These are phyloP conservation scores for Oreochromis niloticus DNA, from an alignment of 2,113 vertebrate genomes.

Conservation along the genomic window DNA sequence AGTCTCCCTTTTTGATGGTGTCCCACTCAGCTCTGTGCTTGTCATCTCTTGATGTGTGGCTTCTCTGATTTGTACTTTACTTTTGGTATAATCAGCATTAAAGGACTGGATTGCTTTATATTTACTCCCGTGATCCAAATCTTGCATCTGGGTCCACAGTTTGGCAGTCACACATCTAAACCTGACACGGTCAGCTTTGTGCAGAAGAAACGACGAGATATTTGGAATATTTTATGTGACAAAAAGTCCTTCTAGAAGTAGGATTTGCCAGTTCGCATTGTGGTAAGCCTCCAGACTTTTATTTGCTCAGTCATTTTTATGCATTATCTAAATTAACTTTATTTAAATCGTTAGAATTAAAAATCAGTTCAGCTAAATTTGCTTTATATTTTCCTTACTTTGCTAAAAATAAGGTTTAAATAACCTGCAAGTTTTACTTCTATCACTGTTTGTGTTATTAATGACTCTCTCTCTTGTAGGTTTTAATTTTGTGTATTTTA, in stretches of 20 bases:
- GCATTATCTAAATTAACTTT: background rate
- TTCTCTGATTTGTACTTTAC: background rate
- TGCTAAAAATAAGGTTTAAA: background rate
- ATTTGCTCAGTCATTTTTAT: background rate
- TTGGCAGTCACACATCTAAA: background rate
- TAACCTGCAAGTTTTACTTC: background rate
- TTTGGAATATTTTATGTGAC: accelerated
- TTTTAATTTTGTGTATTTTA: background rate
- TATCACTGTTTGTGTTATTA: background rate
- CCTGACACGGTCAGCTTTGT: background rate
- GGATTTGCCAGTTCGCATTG: background rate
- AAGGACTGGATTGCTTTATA: background rate
- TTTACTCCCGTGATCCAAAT: background rate
- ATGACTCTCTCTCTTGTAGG: background rate
- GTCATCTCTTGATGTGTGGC: background rate
- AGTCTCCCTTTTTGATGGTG: too few species aligned
- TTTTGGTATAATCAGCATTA: accelerated
- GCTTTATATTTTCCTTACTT: background rate
- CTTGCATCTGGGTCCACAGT: background rate
- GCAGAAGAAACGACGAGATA: background rate
- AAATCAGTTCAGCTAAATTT: background rate
- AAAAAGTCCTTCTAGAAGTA: background rate
- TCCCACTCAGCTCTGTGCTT: background rate
- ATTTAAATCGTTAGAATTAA: background rate
- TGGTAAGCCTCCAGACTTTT: background rate